phyloP scores from a whole-genome alignment of 2,888 invertebrate genomes.

The Xylota sylvarum region DNA sequence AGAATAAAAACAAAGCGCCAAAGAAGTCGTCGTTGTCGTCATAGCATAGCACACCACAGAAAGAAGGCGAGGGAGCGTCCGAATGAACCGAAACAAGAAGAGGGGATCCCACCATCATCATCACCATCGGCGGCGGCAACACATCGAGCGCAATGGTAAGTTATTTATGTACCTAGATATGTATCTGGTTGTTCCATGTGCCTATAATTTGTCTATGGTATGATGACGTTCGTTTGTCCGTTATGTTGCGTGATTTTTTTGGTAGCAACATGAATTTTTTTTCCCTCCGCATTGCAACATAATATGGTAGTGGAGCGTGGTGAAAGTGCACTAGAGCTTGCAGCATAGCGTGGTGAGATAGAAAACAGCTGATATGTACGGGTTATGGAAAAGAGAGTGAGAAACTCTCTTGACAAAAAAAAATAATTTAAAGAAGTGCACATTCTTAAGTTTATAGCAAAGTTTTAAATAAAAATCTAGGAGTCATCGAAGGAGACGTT shows the following conservation, averaged over 20 bases:
- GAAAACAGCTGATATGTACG: conserved; percentile 43
- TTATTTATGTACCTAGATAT: conserved; percentile 40
- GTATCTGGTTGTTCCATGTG: conserved; percentile 35
- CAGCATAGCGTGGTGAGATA: conserved; percentile 43
- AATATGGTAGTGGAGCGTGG: conserved; percentile 7
- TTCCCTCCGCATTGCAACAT: conserved; percentile 18
- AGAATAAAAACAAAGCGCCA: conserved; percentile 43
- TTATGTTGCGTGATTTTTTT: conserved; percentile 42
- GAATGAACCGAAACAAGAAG: conserved; percentile 10
- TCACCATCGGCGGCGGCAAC: conserved; percentile 58
- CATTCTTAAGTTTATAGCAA: neutral
- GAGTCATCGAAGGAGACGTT: conserved; percentile 1
- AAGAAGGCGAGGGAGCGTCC: conserved; percentile 19
- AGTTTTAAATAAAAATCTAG: neutral
- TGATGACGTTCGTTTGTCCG: conserved; percentile 29
- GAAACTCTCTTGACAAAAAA: neutral
- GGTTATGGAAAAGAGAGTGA: neutral
- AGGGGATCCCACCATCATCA: conserved; percentile 25
- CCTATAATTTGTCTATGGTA: conserved; percentile 53
- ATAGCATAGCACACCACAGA: neutral
- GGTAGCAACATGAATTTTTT: conserved; percentile 38
- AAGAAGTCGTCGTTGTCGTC: conserved; percentile 21
- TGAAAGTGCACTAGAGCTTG: conserved; percentile 43
- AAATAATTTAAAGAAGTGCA: neutral
- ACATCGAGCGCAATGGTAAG: conserved; percentile 60